Evolutionary conservation across 2,113 vertebrate genomes (phyloP).

Genomic region (Hippocampus abdominalis): DNA sequence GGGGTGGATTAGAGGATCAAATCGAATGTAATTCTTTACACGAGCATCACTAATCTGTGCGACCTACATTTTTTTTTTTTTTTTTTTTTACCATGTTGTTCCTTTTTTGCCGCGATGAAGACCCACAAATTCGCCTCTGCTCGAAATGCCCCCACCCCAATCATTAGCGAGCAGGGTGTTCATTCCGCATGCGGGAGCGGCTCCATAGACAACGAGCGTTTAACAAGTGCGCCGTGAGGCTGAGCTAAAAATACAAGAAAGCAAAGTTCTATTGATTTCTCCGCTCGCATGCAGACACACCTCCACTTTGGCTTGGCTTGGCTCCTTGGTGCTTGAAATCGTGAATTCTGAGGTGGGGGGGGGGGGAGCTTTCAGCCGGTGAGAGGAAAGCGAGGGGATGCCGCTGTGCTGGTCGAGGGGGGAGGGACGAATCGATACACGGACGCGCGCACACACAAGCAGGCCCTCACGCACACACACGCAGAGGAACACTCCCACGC

Average conservation of each 20-base stretch:
- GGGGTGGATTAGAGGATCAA: neutral
- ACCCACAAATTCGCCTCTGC: neutral
- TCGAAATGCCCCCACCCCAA: neutral
- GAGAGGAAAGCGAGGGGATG: conserved; percentile 29
- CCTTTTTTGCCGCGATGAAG: conserved; percentile 6
- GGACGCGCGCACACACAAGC: neutral
- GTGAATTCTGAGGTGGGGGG: conserved; percentile 6
- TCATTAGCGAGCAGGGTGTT: neutral
- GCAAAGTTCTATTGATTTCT: conserved; percentile 27
- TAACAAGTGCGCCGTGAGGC: conserved; percentile 7
- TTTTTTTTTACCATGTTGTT: conserved; percentile 7
- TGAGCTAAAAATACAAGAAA: conserved; percentile 41
- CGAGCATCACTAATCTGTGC: neutral
- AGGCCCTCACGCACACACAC: conserved; percentile 9
- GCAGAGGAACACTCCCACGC: conserved; percentile 52
- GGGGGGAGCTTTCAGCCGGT: conserved; percentile 45
- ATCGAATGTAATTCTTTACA: neutral
- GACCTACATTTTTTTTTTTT: neutral
- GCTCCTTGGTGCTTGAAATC: conserved; percentile 33
- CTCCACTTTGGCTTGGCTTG: conserved; percentile 26
- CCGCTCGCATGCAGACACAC: conserved; percentile 16
- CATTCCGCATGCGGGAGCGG: neutral
- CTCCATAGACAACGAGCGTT: neutral
- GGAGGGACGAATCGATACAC: conserved; percentile 55
- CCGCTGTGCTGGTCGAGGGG: conserved; percentile 49